Evolutionary conservation across 35 echinoderm and acorn worm genomes (phyloP).

Genomic region (Heliocidaris tuberculata): DNA sequence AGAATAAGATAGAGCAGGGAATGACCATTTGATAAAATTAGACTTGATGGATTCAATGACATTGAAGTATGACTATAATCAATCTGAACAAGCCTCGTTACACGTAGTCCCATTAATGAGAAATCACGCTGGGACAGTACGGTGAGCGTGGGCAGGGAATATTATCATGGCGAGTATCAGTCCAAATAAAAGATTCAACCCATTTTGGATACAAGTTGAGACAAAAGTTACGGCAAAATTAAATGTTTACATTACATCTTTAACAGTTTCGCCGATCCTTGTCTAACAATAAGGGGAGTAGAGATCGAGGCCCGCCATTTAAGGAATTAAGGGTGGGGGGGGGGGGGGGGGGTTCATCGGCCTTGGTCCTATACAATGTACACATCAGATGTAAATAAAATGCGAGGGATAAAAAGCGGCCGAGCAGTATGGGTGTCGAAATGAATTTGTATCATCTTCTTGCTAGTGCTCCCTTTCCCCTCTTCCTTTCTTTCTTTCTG

Average conservation of each 20-base stretch:
- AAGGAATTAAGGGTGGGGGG: no score
- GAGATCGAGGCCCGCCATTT: no score
- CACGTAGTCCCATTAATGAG: background rate
- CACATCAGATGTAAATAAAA: background rate
- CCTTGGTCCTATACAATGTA: no score
- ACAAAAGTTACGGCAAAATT: background rate
- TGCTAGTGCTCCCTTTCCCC: background rate
- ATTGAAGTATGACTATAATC: background rate
- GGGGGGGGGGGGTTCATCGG: background rate
- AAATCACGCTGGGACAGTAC: background rate
- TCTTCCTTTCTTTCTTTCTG: background rate
- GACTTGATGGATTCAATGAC: background rate
- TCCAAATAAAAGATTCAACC: background rate
- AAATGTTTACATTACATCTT: background rate
- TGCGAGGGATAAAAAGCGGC: background rate
- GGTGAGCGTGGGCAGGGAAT: background rate
- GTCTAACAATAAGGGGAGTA: no score
- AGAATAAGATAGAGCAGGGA: background rate
- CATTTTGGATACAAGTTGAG: background rate
- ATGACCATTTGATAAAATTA: background rate
- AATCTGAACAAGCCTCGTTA: slow-evolving; percentile 2
- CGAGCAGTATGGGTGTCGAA: background rate
- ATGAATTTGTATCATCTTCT: background rate
- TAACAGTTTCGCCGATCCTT: no score
- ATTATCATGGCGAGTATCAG: background rate